Base-by-base conservation (phyloP, 2,113 vertebrate genomes). In the Monarcha castaneiventris region DNA sequence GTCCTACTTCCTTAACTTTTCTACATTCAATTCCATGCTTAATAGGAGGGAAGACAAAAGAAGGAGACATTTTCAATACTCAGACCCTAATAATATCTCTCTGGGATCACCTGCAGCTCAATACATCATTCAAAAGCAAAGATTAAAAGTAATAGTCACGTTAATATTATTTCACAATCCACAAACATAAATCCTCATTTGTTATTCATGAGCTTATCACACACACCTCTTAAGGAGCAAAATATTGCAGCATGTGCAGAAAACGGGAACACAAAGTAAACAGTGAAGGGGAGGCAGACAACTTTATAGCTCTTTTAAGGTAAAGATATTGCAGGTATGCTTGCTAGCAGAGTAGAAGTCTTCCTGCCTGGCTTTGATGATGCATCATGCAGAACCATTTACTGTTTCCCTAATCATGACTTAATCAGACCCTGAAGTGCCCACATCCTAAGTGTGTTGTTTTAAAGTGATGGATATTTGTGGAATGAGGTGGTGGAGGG, bases 151-250 rank as follows among this genome's bases (percentile, higher is more conserved):
- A 97, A 96, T 96, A 95, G 89, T 73, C 94, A 87, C 13, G 15
- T 94, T 96, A 95, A 93, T 94, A 91, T 97, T 92, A 90, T 95
- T 96, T 95, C 87, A 90, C 63, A 87, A 88, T 89, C 89, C 94
- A 93, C 95, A 96, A 96, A 94, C 72, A 96, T 91, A 97, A 97
- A 95, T 93, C 94, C 89, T 95, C 84, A 96, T 97, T 96, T 96
- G 91, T 92, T 96, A 97, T 97, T 96, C 94, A 96, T 96, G 89
- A 96, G 95, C 61, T 94, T 89, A 95, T 93, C 93, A 93, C 76
- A 87, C 67, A 77, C 61, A 87, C 73, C 81, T 95, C 92, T 91
- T 85, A 82, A 84, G 59, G 25, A 94, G 72, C 72, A 92, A 92
- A 95, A 96, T 89, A 95, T n/a, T 95, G 95, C 92, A 90, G 71